Conservation (phyloP, 1,140 invertebrate genomes). For the Dendroctonus valens region DNA sequence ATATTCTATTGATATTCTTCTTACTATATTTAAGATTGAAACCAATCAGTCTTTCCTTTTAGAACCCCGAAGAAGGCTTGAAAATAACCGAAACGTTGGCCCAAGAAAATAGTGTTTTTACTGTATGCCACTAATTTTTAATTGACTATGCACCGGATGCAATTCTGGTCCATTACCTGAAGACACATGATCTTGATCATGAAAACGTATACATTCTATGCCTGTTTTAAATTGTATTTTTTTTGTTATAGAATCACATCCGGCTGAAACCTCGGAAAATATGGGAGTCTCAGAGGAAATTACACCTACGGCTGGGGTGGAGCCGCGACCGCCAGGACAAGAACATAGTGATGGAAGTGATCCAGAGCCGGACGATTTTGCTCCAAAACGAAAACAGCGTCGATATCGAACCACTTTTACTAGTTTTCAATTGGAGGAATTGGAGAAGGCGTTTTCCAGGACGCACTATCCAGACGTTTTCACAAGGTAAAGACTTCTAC, state of each 20-base stretch:
- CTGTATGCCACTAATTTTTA: no score
- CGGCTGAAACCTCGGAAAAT: constrained; percentile 44
- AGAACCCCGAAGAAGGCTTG: no score
- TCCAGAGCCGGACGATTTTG: constrained; percentile 75
- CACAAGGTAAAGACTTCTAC: constrained; percentile 71
- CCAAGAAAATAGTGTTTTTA: no score
- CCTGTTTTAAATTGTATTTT: neutral
- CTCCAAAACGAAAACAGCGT: constrained; percentile 87
- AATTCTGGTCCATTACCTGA: no score
- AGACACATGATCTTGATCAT: no score
- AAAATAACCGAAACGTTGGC: no score
- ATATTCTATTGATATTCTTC: no score
- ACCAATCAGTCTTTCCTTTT: no score
- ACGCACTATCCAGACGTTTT: constrained; percentile 99
- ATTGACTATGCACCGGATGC: no score
- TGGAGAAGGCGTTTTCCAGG: constrained; percentile 95
- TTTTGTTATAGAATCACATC: constrained; percentile 47
- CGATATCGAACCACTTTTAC: constrained; percentile 93
- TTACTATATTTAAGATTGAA: no score
- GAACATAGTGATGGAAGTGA: constrained; percentile 57
- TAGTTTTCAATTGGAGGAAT: constrained; percentile 91
- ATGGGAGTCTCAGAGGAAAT: constrained; percentile 50
- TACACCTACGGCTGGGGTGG: constrained; percentile 44
- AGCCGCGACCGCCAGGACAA: constrained; percentile 40
- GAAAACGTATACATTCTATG: no score